phyloP scores from a whole-genome alignment of 2,113 vertebrate species.

The Phalacrocorax aristotelis region DNA sequence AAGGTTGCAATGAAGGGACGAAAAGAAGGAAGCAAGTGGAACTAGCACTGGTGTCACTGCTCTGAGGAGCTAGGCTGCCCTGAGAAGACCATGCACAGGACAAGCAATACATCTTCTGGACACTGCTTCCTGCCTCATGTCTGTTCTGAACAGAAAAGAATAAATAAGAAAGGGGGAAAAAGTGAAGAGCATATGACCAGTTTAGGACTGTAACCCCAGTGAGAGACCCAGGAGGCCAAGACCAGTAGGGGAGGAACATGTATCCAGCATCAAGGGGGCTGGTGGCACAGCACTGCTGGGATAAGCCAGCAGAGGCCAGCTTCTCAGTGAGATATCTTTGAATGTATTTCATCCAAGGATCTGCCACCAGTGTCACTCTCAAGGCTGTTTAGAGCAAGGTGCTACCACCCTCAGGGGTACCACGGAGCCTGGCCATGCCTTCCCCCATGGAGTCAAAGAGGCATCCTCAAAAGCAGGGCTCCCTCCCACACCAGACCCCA shows the following conservation, averaged over 20 bases:
- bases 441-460: background rate
- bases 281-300: background rate
- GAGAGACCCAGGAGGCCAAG: background rate
- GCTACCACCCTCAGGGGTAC: background rate
- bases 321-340: background rate
- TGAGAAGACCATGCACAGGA: background rate
- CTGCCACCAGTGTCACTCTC: background rate
- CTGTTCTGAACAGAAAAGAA: background rate
- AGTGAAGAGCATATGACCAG: accelerated
- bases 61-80: background rate
- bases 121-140: background rate
- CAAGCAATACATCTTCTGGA: background rate
- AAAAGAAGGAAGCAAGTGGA: background rate
- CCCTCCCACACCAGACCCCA: background rate
- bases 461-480: background rate
- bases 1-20: background rate
- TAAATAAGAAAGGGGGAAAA: background rate
- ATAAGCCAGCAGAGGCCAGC: background rate
- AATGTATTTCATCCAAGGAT: background rate
- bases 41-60: background rate
- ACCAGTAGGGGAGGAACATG: background rate
- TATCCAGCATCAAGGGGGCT: background rate
- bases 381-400: background rate
- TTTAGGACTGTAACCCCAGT: background rate
- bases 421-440: background rate